Evolutionary conservation across 2,797 vertebrate genomes (phyloP).

Genomic region (Paratrypauchen microcephalus): DNA sequence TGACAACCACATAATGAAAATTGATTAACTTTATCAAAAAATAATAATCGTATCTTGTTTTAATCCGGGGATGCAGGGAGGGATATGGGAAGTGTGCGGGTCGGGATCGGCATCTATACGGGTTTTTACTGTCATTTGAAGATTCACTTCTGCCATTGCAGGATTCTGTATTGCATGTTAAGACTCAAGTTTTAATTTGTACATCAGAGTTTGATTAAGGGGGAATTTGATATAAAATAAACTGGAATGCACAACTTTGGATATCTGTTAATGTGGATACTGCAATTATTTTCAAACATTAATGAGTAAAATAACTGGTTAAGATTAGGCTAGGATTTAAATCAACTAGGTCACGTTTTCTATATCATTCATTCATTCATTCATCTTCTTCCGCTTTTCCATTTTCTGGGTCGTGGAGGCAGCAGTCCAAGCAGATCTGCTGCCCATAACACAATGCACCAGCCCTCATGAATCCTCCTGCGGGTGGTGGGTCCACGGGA

Average conservation of each 20-base stretch:
- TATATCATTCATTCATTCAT: too few species aligned
- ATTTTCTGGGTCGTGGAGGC: too few species aligned
- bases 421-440: too few species aligned
- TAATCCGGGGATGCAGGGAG: slow-evolving; percentile 61
- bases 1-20: slow-evolving; percentile 36
- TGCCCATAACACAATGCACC: too few species aligned
- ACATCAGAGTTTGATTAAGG: slow-evolving; percentile 85
- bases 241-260: slow-evolving; percentile 83
- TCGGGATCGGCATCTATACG: slow-evolving; percentile 60
- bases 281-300: neutral
- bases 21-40: slow-evolving; percentile 19
- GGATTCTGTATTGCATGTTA: slow-evolving; percentile 81
- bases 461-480: too few species aligned
- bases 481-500: too few species aligned
- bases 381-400: too few species aligned
- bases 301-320: neutral
- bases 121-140: slow-evolving; percentile 79
- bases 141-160: slow-evolving; percentile 70
- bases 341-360: neutral
- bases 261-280: slow-evolving; percentile 57
- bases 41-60: slow-evolving; percentile 56
- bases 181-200: slow-evolving; percentile 83
- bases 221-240: slow-evolving; percentile 87
- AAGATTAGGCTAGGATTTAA: neutral
- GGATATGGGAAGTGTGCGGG: slow-evolving; percentile 47